Base-by-base conservation (phyloP, 92 coral and sea anemone genomes). In the Umimayanthus chanpuru region DNA sequence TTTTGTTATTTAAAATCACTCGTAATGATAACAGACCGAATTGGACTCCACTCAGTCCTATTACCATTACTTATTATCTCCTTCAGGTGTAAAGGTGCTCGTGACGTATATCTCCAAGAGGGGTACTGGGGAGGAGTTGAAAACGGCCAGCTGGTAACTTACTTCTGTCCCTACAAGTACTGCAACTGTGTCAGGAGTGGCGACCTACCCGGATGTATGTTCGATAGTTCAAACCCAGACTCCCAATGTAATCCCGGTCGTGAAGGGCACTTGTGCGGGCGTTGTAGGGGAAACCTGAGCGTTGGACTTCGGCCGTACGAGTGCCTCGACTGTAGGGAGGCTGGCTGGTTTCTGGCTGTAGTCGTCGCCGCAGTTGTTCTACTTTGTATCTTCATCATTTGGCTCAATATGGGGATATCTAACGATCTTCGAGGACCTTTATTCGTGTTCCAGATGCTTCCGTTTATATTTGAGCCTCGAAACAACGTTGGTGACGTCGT, bases 401-500 rank as follows among this genome's bases (percentile, higher is more conserved):
- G 92, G 65, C 88, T 95, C 88, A 97, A 97, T 86, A 98, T 98
- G 85, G 95, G 96, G 41, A 90, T 97, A 90, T 92, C 96, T 71
- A 97, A 94, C 86, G 98, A 94, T 26, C 98, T 97, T 30, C 97
- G 98, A 18, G 99, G 98, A 0, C 98, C 99, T 38, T 88, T 97
- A 61, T 97, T 97, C 88, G 94, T 95, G 76, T 95, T 97, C 81
- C 99, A 97, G 80, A 93, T 97, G 76, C 96, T 97, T 38, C 98
- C 99, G n/a, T 93, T 95, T 66, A 80, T 97, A 39, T 91, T 95
- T 67, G 85, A 88, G 47, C 96, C 96, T 6, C 89, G 89, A 44
- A 89, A 89, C 67, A 68, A 71, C 15, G 94, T 94, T 40, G 98
- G 96, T 20, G 73, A 89, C 32, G 75, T 91, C 1, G 93, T 96